These are phyloP conservation scores for Epizoanthus illoricatus DNA, from an alignment of 92 coral and sea anemone genomes.

Conservation along the genomic window DNA sequence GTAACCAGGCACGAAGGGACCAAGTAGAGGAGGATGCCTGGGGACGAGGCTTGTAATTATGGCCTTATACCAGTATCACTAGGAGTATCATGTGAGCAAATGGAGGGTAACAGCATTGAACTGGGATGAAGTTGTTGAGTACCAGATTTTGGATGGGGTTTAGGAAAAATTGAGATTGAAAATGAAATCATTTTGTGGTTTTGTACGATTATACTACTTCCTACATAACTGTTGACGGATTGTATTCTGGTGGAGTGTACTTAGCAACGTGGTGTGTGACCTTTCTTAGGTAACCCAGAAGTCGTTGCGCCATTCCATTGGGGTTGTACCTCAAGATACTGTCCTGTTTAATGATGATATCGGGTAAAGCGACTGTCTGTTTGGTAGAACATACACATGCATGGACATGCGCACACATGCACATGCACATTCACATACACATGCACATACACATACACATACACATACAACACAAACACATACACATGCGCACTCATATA, in stretches of 20 bases:
- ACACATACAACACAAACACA: too few relatives aligned
- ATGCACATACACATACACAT: neutral
- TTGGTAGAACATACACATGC: neutral
- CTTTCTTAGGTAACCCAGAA: constrained; percentile 90
- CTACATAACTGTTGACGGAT: neutral
- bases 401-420: neutral
- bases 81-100: too few relatives aligned
- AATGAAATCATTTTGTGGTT: neutral
- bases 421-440: neutral
- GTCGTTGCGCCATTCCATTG: constrained; percentile 85
- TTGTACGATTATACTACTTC: neutral
- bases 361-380: constrained; percentile 52
- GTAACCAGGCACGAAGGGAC: too few relatives aligned
- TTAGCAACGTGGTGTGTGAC: neutral
- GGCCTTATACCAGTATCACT: too few relatives aligned
- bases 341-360: constrained; percentile 91
- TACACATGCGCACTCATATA: too few relatives aligned
- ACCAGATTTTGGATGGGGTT: too few relatives aligned
- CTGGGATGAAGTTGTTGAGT: too few relatives aligned
- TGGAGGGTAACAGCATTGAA: too few relatives aligned
- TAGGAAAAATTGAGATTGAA: too few relatives aligned
- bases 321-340: constrained; percentile 99
- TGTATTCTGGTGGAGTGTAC: neutral
- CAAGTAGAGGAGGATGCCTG: too few relatives aligned
- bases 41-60: too few relatives aligned